Base-by-base conservation (phyloP, 2,888 invertebrate genomes). In the Eupithecia dodoneata region DNA sequence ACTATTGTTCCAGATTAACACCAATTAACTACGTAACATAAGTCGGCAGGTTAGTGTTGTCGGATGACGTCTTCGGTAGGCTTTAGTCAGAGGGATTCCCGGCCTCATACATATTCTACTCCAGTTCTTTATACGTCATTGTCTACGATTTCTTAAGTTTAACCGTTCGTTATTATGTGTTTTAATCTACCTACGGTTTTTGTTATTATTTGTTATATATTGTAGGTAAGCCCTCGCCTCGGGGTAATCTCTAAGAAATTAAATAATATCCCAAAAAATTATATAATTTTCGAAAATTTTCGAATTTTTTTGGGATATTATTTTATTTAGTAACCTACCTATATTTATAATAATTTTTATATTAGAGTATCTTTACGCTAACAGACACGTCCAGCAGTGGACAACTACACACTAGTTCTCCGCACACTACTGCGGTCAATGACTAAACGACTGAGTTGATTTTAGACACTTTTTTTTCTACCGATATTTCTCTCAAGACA, bases 31-130 rank as follows among this genome's bases (percentile, higher is more conserved):
- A 59, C 59, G 18, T 59, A 18, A 18, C 15, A 15, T 42, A 66
- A 44, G 42, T 66, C 2, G 41, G 0, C 10, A 10, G 6, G 15
- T 13, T n/a, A 42, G 0, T 15, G 7, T 45, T 45, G 10, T 10
- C 4, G 3, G 69, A 10, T n/a, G 69, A 45, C 44, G 69, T 45
- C 69, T 7, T 7, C 18, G 1, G n/a, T 0, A 42, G 13, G 3
- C 5, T 4, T 67, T 15, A 9, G 45, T 69, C 45, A 69, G 15
- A 71, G 74, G 52, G 5, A 66, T 65, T 66, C n/a, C 72, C 70
- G 7, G 66, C 15, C 49, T 13, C 30, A 47, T 7, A 70, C 12
- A 67, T 69, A 75, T 72, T 55, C 52, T 76, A 55, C 72, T 52
- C 66, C 67, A 59, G 30, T 18, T 65, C n/a, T 73, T 30, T 30